Evolutionary conservation across 1,140 invertebrate species (phyloP).

Genomic region (Atopsyche davidsoni): DNA sequence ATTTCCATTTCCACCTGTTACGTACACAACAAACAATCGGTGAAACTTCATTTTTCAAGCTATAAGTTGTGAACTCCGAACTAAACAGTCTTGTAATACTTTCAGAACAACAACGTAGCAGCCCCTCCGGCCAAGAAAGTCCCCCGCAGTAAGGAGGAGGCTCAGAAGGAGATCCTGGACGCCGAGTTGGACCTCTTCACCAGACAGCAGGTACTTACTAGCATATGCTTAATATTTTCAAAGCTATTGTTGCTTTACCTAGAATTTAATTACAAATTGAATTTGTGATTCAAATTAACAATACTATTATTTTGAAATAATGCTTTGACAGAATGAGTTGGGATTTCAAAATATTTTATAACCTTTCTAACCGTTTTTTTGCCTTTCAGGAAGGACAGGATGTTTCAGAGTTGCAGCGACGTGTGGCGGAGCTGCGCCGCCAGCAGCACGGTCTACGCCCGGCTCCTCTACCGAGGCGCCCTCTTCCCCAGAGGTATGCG

Average conservation of each 20-base stretch:
- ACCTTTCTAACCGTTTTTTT: too few relatives aligned
- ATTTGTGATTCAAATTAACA: too few relatives aligned
- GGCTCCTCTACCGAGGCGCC: conserved; percentile 13
- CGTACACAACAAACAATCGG: neutral
- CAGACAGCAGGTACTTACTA: conserved; percentile 61
- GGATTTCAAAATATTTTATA: neutral
- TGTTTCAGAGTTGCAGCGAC: conserved; percentile 64
- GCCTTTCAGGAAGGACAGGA: conserved; percentile 60
- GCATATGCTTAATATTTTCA: conserved; percentile 10
- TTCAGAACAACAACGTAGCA: conserved; percentile 26
- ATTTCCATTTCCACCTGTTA: neutral
- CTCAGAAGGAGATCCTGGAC: conserved; percentile 79
- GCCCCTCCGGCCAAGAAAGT: conserved; percentile 33
- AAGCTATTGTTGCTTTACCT: conserved; percentile 6
- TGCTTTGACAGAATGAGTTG: too few relatives aligned
- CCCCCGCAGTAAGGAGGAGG: conserved; percentile 57
- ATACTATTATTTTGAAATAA: too few relatives aligned
- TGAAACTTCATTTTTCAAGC: neutral
- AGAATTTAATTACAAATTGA: too few relatives aligned
- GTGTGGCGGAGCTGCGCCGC: conserved; percentile 64
- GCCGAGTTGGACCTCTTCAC: conserved; percentile 83
- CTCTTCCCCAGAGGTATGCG: conserved; percentile 18
- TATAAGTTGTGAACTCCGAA: neutral
- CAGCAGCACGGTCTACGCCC: conserved; percentile 48
- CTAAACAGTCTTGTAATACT: conserved; percentile 3